phyloP scores from a whole-genome alignment of 1,140 invertebrate genomes.

The Babylonia areolata region DNA sequence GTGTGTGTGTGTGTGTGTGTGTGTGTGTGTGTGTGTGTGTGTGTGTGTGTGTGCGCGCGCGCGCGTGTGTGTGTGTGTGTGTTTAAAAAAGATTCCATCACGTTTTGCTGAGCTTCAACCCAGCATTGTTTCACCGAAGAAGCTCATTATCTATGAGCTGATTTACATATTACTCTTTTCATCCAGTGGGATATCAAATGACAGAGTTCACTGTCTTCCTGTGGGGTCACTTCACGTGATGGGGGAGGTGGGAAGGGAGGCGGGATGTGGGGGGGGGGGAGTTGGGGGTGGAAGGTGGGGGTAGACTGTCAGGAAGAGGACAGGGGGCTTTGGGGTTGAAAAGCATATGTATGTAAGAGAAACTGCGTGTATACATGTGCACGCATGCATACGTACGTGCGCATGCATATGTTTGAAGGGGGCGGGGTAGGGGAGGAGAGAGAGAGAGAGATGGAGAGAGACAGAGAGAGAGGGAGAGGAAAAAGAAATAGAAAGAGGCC shows the following conservation, averaged over 20 bases:
- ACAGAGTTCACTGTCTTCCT: not conserved
- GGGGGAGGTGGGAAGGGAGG: not conserved
- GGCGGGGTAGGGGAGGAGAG: not conserved
- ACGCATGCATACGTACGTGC: not conserved
- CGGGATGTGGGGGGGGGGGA: not conserved
- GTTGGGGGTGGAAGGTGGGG: not conserved
- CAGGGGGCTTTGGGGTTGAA: no score
- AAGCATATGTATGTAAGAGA: not conserved
- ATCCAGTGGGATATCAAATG: constrained; percentile 1
- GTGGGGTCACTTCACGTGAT: not conserved
- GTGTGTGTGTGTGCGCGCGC: not conserved
- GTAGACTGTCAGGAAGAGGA: not conserved
- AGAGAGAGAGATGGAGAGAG: not conserved
- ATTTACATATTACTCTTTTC: constrained; percentile 2
- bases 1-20: no score
- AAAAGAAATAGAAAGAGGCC: no score
- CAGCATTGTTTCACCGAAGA: not conserved
- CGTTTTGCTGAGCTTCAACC: not conserved
- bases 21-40: not conserved
- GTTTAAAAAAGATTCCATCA: not conserved
- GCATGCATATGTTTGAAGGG: not conserved
- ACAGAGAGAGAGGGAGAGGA: not conserved
- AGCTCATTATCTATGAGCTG: constrained; percentile 11
- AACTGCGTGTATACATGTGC: not conserved
- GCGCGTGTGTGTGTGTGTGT: not conserved